Conservation (phyloP, 2,797 vertebrate species). For the Anabas testudineus region DNA sequence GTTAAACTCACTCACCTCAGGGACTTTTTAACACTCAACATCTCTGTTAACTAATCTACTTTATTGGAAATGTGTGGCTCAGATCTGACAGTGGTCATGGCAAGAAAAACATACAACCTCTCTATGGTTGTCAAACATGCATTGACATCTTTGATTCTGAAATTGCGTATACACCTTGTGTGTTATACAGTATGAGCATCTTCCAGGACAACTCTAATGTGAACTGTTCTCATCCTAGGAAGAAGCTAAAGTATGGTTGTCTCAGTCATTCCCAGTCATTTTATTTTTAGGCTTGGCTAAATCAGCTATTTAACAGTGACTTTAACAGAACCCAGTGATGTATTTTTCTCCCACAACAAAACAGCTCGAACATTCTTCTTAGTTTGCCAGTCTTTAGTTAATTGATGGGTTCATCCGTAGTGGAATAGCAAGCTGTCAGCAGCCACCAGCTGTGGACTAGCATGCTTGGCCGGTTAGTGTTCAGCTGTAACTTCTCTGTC, state of each 20-base stretch:
- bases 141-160: background rate
- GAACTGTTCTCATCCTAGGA: background rate
- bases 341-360: slow-evolving; percentile 4
- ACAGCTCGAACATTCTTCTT: slow-evolving; percentile 1
- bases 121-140: background rate
- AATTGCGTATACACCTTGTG: background rate
- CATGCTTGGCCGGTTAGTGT: slow-evolving; percentile 45
- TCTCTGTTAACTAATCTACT: background rate
- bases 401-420: slow-evolving; percentile 55
- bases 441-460: slow-evolving; percentile 56
- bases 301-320: background rate
- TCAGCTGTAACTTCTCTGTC: slow-evolving; percentile 36
- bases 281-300: background rate
- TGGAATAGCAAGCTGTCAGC: slow-evolving; percentile 41
- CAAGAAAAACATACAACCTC: background rate
- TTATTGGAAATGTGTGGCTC: background rate
- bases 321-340: slow-evolving; percentile 16
- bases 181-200: background rate
- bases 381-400: slow-evolving; percentile 31
- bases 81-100: slow-evolving; percentile 1
- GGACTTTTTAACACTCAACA: no score
- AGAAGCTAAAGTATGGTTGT: background rate
- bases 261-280: background rate
- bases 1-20: no score
- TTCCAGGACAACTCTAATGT: background rate